These are phyloP conservation scores for Tetraodon nigroviridis DNA, from an alignment of 2,113 vertebrate genomes.

Conservation along the genomic window DNA sequence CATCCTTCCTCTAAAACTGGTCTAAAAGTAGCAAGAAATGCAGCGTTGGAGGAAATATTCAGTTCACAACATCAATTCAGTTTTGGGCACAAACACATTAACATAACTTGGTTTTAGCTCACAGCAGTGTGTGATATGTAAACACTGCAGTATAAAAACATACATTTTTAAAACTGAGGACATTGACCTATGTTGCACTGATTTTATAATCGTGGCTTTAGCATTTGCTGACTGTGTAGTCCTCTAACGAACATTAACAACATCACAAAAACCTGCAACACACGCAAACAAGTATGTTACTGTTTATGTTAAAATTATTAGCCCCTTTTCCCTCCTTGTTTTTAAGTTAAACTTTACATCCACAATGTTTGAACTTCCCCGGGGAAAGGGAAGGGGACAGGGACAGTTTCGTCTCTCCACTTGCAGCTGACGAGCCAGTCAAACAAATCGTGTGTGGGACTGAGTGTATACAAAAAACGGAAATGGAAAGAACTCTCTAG, in stretches of 20 bases:
- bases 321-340: conserved; percentile 2
- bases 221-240: background rate
- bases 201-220: too few species aligned
- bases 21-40: too few species aligned
- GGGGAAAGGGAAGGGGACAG: conserved; percentile 30
- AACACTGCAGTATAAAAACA: too few species aligned
- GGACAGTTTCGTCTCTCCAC: conserved; percentile 21
- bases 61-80: too few species aligned
- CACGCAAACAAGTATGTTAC: background rate
- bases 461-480: conserved; percentile 12
- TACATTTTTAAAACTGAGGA: too few species aligned
- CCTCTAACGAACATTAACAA: background rate
- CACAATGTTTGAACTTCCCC: conserved; percentile 12
- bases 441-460: conserved; percentile 59
- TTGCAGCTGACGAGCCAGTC: conserved; percentile 44
- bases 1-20: too few species aligned
- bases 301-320: conserved; percentile 14
- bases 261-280: background rate
- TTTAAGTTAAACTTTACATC: background rate
- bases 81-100: too few species aligned
- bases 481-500: conserved; percentile 3
- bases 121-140: too few species aligned
- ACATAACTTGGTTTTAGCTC: too few species aligned
- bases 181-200: too few species aligned
- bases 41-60: too few species aligned